Conservation (phyloP, 2,888 invertebrate genomes). For the Trypoxylon attenuatum region DNA sequence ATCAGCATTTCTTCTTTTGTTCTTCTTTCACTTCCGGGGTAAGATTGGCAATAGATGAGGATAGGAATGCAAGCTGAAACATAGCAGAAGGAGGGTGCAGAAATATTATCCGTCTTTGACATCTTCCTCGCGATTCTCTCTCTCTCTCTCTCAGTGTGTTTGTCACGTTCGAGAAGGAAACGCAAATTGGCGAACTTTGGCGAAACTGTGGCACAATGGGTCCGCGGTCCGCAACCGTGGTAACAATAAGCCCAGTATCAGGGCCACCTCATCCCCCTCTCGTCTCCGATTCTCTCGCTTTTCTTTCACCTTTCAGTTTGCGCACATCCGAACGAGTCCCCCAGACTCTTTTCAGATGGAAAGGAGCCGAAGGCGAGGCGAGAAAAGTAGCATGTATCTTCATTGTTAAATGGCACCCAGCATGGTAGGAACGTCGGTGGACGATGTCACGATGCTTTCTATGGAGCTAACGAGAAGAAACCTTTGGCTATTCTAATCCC, state of each 20-base stretch:
- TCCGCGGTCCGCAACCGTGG: constrained; percentile 21
- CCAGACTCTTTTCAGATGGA: constrained; percentile 16
- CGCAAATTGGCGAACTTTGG: constrained; percentile 56
- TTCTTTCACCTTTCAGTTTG: neutral
- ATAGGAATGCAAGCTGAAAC: too few relatives aligned
- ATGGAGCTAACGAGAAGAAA: constrained; percentile 37
- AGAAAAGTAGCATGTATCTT: constrained; percentile 42
- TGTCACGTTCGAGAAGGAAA: constrained; percentile 38
- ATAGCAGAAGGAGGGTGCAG: too few relatives aligned
- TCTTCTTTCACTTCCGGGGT: too few relatives aligned
- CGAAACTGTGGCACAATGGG: constrained; percentile 45
- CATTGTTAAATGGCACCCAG: constrained; percentile 39
- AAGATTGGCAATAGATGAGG: too few relatives aligned
- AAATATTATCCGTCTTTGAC: constrained; percentile 35
- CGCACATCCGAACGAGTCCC: constrained; percentile 26
- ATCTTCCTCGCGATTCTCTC: neutral
- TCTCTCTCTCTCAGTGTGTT: constrained; percentile 17
- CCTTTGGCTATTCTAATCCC: constrained; percentile 11
- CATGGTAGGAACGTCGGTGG: constrained; percentile 11
- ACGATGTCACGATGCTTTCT: constrained; percentile 20
- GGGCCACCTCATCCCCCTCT: neutral
- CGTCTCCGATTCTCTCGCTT: neutral
- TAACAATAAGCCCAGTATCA: constrained; percentile 50
- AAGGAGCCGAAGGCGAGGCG: constrained; percentile 23
- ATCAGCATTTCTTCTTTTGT: too few relatives aligned